These are phyloP conservation scores for Phrynocephalus guinanensis DNA, from an alignment of 2,797 vertebrate species.

Conservation along the genomic window DNA sequence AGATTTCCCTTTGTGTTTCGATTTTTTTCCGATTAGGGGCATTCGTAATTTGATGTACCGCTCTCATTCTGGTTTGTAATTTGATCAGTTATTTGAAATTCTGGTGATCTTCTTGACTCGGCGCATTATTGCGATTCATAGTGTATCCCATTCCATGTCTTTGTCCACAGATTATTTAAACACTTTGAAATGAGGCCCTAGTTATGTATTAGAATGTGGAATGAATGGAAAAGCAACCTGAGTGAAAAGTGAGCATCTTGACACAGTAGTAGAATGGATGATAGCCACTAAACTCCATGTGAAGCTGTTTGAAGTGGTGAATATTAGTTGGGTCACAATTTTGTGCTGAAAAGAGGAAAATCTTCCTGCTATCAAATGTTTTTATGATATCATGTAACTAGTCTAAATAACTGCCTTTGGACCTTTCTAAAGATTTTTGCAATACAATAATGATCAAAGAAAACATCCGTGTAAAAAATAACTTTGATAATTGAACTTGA, in stretches of 20 bases:
- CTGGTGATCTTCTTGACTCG: neutral
- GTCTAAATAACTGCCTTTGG: neutral
- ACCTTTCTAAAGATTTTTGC: neutral
- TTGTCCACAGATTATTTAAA: neutral
- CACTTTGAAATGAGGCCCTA: neutral
- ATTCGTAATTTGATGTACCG: too few species aligned
- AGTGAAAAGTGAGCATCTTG: neutral
- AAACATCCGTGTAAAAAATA: neutral
- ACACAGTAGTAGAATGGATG: neutral
- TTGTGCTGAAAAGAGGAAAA: neutral
- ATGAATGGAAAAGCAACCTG: neutral
- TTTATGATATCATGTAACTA: neutral
- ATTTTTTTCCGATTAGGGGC: too few species aligned
- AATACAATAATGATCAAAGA: neutral
- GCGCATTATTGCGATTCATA: neutral
- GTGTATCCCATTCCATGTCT: neutral
- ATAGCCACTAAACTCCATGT: too few species aligned
- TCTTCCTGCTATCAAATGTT: neutral
- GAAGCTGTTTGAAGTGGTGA: neutral
- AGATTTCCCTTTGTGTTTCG: too few species aligned
- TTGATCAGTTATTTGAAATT: neutral
- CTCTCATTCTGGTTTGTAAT: constrained; percentile 9
- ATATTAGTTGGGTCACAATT: neutral
- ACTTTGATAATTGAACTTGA: too few species aligned
- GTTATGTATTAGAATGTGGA: neutral